A percentile compares a stretch with the other conserved stretches of the same genome.
phyloP scores from a whole-genome alignment of 2,113 vertebrate species.

The Cranoglanis bouderius region DNA sequence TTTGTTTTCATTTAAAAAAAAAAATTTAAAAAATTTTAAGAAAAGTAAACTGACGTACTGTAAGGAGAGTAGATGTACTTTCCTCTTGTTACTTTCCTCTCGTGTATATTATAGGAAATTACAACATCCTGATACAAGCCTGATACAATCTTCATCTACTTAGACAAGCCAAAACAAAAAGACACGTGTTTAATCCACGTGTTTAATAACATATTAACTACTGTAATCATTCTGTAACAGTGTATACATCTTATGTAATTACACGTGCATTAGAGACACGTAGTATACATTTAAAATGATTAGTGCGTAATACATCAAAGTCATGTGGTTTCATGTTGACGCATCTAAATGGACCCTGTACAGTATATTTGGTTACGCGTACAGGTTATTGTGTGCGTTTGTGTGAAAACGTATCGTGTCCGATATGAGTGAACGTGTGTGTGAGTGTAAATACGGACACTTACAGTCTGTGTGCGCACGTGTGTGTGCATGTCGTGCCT shows the following conservation, averaged over 20 bases:
- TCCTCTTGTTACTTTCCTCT: neutral
- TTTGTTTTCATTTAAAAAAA: no score
- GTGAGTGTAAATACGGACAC: neutral
- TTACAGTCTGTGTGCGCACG: neutral
- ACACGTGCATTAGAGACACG: neutral
- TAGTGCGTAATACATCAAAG: neutral
- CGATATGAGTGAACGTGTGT: neutral
- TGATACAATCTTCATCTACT: no score
- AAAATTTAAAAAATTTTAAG: no score
- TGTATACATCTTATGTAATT: neutral
- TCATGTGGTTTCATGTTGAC: neutral
- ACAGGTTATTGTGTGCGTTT: neutral
- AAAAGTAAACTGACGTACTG: no score
- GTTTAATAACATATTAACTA: neutral
- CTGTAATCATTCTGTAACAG: neutral
- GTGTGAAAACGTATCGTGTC: neutral
- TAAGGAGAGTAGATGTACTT: neutral
- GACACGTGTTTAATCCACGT: neutral
- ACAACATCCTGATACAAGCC: no score
- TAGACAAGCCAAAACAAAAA: no score
- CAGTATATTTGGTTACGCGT: neutral
- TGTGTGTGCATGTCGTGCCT: conserved; percentile 22
- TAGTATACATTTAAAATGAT: neutral
- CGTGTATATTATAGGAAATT: no score
- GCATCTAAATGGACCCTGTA: neutral